A percentile compares a stretch with the other conserved stretches of the same genome.
Evolutionary conservation across 2,797 vertebrate genomes (phyloP).

Genomic region (Sarcoramphus papa): DNA sequence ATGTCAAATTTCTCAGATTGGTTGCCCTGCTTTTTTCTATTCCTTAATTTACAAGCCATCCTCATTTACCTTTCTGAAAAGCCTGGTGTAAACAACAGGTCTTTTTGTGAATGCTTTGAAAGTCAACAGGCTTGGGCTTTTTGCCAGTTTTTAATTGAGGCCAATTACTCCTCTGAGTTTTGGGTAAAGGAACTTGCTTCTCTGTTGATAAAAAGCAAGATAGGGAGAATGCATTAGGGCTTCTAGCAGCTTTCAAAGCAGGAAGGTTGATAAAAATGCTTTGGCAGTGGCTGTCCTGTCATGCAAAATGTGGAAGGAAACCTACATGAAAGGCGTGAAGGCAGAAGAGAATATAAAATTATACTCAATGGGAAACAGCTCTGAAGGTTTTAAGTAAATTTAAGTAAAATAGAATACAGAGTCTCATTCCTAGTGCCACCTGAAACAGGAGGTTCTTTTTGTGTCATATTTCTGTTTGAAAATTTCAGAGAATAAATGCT

Average conservation of each 20-base stretch:
- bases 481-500: not conserved
- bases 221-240: not conserved
- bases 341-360: not conserved
- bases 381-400: not conserved
- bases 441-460: not conserved
- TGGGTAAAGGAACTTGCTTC: not conserved
- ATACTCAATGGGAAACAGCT: not conserved
- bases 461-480: not conserved
- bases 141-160: not conserved
- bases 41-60: not conserved
- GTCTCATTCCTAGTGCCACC: not conserved
- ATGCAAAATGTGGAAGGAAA: not conserved
- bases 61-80: not conserved
- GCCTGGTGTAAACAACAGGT: not conserved
- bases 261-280: not conserved
- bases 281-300: not conserved
- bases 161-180: not conserved
- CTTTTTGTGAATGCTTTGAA: not conserved
- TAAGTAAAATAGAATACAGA: not conserved
- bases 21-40: not conserved
- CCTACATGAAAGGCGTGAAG: not conserved
- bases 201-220: not conserved
- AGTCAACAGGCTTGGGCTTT: not conserved
- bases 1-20: not conserved
- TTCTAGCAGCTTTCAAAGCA: constrained; percentile 27